phyloP scores from a whole-genome alignment of 2,888 invertebrate genomes.

The Adelognathus sp. region DNA sequence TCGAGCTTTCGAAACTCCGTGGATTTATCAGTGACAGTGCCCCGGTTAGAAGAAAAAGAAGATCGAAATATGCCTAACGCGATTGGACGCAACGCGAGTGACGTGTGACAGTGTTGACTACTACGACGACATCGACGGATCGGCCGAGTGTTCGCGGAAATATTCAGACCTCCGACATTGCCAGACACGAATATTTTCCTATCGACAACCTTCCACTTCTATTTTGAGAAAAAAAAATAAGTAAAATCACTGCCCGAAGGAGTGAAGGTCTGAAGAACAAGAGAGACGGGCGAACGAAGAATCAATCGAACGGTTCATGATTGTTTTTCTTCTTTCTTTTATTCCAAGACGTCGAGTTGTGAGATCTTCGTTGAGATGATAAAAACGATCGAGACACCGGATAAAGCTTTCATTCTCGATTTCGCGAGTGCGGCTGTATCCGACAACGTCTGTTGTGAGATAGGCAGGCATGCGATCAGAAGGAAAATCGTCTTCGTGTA shows the following conservation, averaged over 20 bases:
- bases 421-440: constrained; percentile 63
- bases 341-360: background rate
- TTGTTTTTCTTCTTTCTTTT: background rate
- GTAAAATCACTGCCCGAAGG: background rate
- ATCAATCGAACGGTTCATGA: background rate
- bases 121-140: constrained; percentile 14
- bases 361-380: constrained; percentile 50
- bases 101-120: constrained; percentile 39
- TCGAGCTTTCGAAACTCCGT: constrained; percentile 31
- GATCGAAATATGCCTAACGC: constrained; percentile 28
- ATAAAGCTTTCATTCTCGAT: constrained; percentile 63
- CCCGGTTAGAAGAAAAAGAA: constrained; percentile 18
- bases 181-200: background rate
- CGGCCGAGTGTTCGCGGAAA: background rate
- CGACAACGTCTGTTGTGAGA: constrained; percentile 67
- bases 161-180: background rate
- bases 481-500: constrained; percentile 70
- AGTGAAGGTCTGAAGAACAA: background rate
- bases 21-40: constrained; percentile 55
- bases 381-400: constrained; percentile 60
- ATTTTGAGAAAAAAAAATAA: background rate
- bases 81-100: constrained; percentile 41
- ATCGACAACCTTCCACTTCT: background rate
- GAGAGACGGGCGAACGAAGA: background rate
- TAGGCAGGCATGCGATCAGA: constrained; percentile 67